A percentile compares a stretch with the other conserved stretches of the same genome.
Evolutionary conservation across 2,888 invertebrate genomes (phyloP).

Genomic region (Sicus ferrugineus): DNA sequence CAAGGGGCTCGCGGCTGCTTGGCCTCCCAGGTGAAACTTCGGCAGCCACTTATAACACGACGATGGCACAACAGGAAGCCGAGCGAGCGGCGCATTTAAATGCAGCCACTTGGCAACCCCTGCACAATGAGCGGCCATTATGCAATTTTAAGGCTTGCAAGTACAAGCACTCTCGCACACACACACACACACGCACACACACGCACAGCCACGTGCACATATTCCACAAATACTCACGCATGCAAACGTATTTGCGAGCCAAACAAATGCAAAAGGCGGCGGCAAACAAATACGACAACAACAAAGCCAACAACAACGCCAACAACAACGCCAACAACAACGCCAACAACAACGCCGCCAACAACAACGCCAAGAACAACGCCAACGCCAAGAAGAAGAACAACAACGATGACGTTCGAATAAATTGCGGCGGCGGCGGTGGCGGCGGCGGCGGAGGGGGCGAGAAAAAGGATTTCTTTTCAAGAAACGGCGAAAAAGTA

Average conservation of each 20-base stretch:
- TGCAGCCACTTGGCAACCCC: slow-evolving; percentile 34
- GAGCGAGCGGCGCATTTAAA: slow-evolving; percentile 31
- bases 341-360: neutral
- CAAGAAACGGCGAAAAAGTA: neutral
- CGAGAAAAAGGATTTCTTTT: neutral
- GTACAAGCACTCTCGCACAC: slow-evolving; percentile 4
- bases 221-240: neutral
- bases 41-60: slow-evolving; percentile 34
- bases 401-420: neutral
- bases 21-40: slow-evolving; percentile 29
- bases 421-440: neutral
- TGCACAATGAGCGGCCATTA: slow-evolving; percentile 33
- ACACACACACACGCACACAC: neutral
- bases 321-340: neutral
- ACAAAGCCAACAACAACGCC: neutral
- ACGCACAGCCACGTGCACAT: neutral
- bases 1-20: neutral
- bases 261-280: neutral
- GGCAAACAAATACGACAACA: neutral
- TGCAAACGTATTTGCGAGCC: neutral
- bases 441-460: neutral
- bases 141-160: slow-evolving; percentile 25
- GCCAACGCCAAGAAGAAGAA: neutral
- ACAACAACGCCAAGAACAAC: neutral
- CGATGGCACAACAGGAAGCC: slow-evolving; percentile 34